These are phyloP conservation scores for Onychorhynchus coronatus DNA, from an alignment of 2,113 vertebrate species.

Conservation along the genomic window DNA sequence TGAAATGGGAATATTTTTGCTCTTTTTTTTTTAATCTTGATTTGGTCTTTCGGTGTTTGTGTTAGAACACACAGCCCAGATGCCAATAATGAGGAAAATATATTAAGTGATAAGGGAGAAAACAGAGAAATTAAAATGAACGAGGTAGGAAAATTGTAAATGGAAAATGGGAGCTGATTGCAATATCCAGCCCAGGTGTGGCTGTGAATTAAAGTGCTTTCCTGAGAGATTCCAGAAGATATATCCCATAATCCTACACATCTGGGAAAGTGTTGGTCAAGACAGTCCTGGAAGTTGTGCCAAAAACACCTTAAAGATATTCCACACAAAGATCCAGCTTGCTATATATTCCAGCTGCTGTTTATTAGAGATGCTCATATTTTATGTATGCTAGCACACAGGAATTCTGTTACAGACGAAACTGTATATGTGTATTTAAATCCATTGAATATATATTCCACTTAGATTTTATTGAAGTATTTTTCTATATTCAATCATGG, in stretches of 20 bases:
- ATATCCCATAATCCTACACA: conserved; percentile 52
- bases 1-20: conserved; percentile 80
- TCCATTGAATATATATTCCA: not conserved
- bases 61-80: conserved; percentile 71
- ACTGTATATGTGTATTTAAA: not conserved
- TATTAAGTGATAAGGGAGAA: conserved; percentile 62
- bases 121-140: conserved; percentile 62
- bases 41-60: conserved; percentile 73
- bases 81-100: conserved; percentile 64
- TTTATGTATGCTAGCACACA: conserved; percentile 8
- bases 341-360: conserved; percentile 51
- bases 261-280: conserved; percentile 63
- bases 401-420: not conserved
- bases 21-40: conserved; percentile 75
- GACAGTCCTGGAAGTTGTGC: conserved; percentile 39
- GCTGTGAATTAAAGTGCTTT: conserved; percentile 35
- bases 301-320: conserved; percentile 67
- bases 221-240: conserved; percentile 44
- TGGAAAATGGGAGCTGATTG: conserved; percentile 50
- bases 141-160: conserved; percentile 35
- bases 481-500: not conserved
- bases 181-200: conserved; percentile 50
- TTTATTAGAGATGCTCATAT: conserved; percentile 54
- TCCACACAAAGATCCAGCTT: conserved; percentile 41
- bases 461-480: not conserved